Conservation (phyloP, 2,797 vertebrate genomes). For the Lutjanus campechanus region DNA sequence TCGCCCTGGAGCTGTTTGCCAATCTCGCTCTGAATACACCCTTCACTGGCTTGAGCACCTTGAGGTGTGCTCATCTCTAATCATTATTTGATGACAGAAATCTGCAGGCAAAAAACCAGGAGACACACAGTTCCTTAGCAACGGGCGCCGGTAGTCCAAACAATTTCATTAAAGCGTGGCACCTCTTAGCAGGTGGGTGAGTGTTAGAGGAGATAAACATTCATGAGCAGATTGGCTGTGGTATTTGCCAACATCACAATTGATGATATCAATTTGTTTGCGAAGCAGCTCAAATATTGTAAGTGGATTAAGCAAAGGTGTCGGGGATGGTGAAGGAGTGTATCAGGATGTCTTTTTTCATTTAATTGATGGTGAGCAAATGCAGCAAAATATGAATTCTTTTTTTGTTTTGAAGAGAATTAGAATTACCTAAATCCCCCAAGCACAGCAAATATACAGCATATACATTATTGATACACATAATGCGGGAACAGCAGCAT, state of each 20-base stretch:
- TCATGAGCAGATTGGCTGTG: slow-evolving; percentile 95
- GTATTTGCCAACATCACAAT: slow-evolving; percentile 99
- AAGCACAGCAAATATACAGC: slow-evolving; percentile 15
- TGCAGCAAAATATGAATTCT: slow-evolving; percentile 34
- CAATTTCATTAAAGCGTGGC: slow-evolving; percentile 99
- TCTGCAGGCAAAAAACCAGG: slow-evolving; percentile 91
- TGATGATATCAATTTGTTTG: slow-evolving; percentile 99
- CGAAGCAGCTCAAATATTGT: slow-evolving; percentile 91
- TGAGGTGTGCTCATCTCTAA: slow-evolving; percentile 97
- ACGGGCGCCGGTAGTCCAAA: slow-evolving; percentile 96
- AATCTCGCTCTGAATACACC: slow-evolving; percentile 90
- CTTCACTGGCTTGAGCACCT: slow-evolving; percentile 92
- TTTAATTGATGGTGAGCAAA: slow-evolving; percentile 65
- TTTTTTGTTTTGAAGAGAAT: slow-evolving; percentile 53
- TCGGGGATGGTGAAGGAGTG: slow-evolving; percentile 71
- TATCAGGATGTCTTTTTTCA: slow-evolving; percentile 73
- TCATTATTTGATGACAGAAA: slow-evolving; percentile 99
- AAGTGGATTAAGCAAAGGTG: slow-evolving; percentile 86
- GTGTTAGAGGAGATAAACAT: slow-evolving; percentile 98
- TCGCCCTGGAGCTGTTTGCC: slow-evolving; percentile 88
- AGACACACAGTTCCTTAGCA: slow-evolving; percentile 98
- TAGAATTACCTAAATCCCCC: slow-evolving; percentile 54
- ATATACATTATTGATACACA: slow-evolving; percentile 2
- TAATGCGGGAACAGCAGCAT: background rate
- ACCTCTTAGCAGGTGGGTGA: slow-evolving; percentile 99